Base-by-base conservation (phyloP, 1,140 invertebrate genomes). In the Lineus longissimus region DNA sequence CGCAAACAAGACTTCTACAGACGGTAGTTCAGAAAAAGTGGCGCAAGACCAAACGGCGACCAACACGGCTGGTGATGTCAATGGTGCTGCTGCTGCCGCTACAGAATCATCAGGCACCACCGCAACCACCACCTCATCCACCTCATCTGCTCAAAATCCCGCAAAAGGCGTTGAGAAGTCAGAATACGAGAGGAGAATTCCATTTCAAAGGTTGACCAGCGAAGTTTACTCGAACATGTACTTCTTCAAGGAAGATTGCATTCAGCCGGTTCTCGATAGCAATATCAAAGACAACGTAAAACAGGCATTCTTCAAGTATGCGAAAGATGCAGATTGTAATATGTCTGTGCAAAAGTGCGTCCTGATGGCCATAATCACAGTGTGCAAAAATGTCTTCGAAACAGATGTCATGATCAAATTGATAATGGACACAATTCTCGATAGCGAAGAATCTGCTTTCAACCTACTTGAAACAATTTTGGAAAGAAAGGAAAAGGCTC, bases 241-340 rank as follows among this genome's bases (percentile, higher is more conserved):
- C 4, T n/a, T 51, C n/a, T 51, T 51, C 47, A 51, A 51, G 25
- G 47, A n/a, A 4, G 47, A 51, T n/a, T 27, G 47, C n/a, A n/a
- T 51, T n/a, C 6, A 51, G 6, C n/a, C 47, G 4, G n/a, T 51
- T 6, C 47, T 51, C 6, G 47, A 51, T 4, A 27, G 6, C 47
- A 51, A 51, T n/a, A 19, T n/a, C 6, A 51, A 51, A n/a, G 47
- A 51, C 47, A 51, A 51, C 47, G 47, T n/a, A 6, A 51, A 51
- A n/a, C 47, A 51, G 47, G 47, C 6, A 7, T 51, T 51, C 47
- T 51, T 51, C n/a, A 51, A 51, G n/a, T 51, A 7, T n/a, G n/a
- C 47, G 9, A 51, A 51, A n/a, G 47, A 51, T n/a, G 9, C 47
- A 4, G 47, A 51, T n/a, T 51, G 47, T n/a, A 51, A 51, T 27